Evolutionary conservation across 2,888 invertebrate species (phyloP), one percentile per base, ranked within the genome.

Genomic region (Onchidella celtica): DNA sequence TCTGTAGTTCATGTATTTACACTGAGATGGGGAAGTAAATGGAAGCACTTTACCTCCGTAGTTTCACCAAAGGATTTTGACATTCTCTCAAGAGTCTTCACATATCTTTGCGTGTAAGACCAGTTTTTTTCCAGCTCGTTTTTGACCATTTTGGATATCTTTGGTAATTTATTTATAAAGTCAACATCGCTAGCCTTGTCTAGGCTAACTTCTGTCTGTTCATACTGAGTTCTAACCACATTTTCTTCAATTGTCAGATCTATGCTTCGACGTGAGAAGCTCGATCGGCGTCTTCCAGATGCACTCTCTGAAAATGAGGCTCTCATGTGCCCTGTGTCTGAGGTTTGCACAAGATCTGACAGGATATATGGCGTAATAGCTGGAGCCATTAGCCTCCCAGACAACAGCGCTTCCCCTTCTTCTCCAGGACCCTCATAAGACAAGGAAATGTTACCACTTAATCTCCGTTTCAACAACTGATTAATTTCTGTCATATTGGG

Each of bases 51-150:
- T n/a, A n/a, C n/a, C n/a, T n/a, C n/a, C n/a, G n/a, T n/a, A n/a
- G n/a, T n/a, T n/a, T n/a, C n/a, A n/a, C n/a, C n/a, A n/a, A n/a
- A n/a, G n/a, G n/a, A n/a, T n/a, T n/a, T n/a, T n/a, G n/a, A n/a
- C n/a, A n/a, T n/a, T 17, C 47, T 40, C 21, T 72, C 72, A 36
- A 79, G 14, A 29, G n/a, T 63, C 63, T 79, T 79, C 40, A 79
- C 32, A 24, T 79, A 79, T 36, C 34, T 61, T 32, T 63, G 61
- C 47, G 79, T 72, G 40, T 59, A 21, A 32, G 2, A 3, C 63
- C 70, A 72, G 36, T 79, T 40, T 32, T 9, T 59, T 24, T 79
- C 79, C 36, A 79, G 29, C n/a, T 70, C 79, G 40, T 40, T 32
- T 63, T 70, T 79, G 4, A 79, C 34, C 36, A 72, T 29, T 14